Evolutionary conservation across 1,140 invertebrate species (phyloP).

Genomic region (Hylyphantes graminicola): DNA sequence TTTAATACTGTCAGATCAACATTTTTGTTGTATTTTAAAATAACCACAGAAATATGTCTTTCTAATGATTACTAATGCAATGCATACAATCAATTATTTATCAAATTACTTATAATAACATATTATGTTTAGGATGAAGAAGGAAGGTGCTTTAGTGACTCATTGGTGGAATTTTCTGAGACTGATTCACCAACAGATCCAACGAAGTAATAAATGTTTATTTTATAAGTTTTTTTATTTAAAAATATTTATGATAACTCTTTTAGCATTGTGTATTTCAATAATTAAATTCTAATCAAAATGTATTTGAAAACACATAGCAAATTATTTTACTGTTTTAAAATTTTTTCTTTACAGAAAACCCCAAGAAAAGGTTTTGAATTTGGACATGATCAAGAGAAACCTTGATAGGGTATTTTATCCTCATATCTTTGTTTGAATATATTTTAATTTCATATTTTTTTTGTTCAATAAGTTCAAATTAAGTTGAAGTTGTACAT

Average conservation of each 20-base stretch:
- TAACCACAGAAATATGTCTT: too few species aligned
- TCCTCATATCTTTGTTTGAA: not conserved
- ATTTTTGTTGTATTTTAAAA: too few species aligned
- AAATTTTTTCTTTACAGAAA: conserved; percentile 36
- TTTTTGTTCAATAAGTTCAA: too few species aligned
- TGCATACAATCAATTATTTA: too few species aligned
- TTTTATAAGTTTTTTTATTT: conserved; percentile 15
- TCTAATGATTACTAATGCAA: too few species aligned
- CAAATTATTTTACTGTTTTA: conserved; percentile 31
- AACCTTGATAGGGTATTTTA: conserved; percentile 69
- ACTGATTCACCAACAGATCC: conserved; percentile 72
- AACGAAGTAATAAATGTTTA: conserved; percentile 32
- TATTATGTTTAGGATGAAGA: conserved; percentile 82
- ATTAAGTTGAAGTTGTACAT: too few species aligned
- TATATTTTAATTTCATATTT: not conserved
- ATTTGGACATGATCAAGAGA: conserved; percentile 71
- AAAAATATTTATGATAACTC: not conserved
- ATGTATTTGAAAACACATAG: not conserved
- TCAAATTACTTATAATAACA: too few species aligned
- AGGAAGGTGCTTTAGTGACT: conserved; percentile 95
- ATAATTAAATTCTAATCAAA: too few species aligned
- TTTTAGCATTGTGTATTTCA: too few species aligned
- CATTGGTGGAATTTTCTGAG: conserved; percentile 92
- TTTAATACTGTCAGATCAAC: too few species aligned
- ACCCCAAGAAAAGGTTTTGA: conserved; percentile 66